phyloP scores from a whole-genome alignment of 2,113 vertebrate species.

The Numenius arquata region DNA sequence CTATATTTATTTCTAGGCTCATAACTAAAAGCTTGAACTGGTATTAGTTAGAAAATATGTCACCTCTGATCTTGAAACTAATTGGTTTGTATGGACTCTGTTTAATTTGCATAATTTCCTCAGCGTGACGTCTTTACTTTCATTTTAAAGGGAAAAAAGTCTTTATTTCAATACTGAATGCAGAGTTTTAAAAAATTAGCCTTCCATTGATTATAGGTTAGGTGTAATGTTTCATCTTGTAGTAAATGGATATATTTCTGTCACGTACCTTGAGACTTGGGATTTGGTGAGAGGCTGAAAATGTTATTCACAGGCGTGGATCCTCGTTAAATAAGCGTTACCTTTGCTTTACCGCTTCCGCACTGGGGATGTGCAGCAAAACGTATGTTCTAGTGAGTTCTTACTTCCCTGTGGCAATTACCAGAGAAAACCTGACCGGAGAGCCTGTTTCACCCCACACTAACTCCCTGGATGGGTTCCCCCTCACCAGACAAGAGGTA shows the following conservation, averaged over 20 bases:
- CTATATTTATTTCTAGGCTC: conserved; percentile 5
- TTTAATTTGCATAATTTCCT: conserved; percentile 29
- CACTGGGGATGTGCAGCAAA: background rate
- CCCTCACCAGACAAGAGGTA: background rate
- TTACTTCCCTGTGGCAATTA: background rate
- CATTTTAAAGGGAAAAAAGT: background rate
- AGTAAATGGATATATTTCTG: background rate
- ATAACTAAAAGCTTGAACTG: conserved; percentile 26
- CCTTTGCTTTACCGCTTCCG: background rate
- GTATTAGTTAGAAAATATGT: conserved; percentile 34
- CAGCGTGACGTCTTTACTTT: conserved; percentile 2
- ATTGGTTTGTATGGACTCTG: conserved; percentile 3
- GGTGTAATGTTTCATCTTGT: background rate
- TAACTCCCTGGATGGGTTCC: background rate
- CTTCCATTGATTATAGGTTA: background rate
- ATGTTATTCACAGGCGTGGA: conserved; percentile 10
- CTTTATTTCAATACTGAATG: background rate
- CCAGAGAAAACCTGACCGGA: background rate
- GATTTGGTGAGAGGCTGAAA: conserved; percentile 7
- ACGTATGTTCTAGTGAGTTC: background rate
- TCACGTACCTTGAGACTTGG: background rate
- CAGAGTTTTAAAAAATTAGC: background rate
- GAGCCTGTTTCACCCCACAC: background rate
- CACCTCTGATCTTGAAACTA: conserved; percentile 43
- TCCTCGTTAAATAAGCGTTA: background rate